These are phyloP conservation scores for Deroptyus accipitrinus DNA, from an alignment of 2,113 vertebrate species.

Conservation along the genomic window DNA sequence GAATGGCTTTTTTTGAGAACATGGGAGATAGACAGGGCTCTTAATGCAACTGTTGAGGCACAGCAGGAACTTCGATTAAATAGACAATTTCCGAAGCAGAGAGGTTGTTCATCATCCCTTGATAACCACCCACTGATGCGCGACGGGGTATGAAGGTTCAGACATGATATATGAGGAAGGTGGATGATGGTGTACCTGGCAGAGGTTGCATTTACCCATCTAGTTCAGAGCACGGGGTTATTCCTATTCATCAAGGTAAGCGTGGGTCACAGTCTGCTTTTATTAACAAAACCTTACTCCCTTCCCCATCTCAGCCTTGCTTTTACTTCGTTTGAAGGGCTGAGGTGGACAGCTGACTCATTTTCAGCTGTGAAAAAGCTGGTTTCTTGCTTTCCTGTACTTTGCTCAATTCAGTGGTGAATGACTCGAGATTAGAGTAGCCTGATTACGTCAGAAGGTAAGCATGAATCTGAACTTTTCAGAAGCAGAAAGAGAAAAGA, in stretches of 20 bases:
- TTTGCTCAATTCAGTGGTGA: background rate
- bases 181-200: background rate
- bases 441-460: background rate
- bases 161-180: accelerated
- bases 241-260: background rate
- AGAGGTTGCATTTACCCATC: background rate
- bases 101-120: background rate
- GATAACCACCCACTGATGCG: background rate
- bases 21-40: background rate
- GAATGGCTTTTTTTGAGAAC: background rate
- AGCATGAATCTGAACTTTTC: background rate
- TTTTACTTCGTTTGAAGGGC: background rate
- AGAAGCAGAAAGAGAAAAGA: background rate
- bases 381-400: background rate
- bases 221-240: background rate
- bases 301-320: background rate
- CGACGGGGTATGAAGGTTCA: background rate
- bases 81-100: background rate
- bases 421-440: background rate
- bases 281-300: background rate
- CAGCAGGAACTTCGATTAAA: background rate
- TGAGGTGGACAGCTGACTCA: background rate
- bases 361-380: background rate
- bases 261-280: background rate
- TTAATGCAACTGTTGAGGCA: background rate